phyloP scores from a whole-genome alignment of 2,113 vertebrate species.

The Anhinga anhinga region DNA sequence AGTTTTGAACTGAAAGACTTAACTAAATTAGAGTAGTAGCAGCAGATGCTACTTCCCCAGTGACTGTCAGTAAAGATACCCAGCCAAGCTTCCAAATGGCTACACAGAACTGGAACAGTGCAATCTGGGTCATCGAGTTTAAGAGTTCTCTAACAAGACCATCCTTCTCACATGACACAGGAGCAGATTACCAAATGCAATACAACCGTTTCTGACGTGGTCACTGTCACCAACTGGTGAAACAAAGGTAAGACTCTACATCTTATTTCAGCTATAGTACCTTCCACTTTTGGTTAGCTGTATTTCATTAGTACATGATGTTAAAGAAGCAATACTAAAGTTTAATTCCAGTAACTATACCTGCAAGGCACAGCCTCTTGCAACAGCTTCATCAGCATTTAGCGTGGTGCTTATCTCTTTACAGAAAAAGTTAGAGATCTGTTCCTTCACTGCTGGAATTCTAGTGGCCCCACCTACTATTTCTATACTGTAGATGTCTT shows the following conservation, averaged over 20 bases:
- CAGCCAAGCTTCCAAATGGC: neutral
- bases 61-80: neutral
- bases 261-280: neutral
- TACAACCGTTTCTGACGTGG: neutral
- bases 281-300: neutral
- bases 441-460: constrained; percentile 91
- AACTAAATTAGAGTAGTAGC: neutral
- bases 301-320: neutral
- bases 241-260: neutral
- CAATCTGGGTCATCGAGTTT: neutral
- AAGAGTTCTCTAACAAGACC: neutral
- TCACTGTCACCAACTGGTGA: neutral
- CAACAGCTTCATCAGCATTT: constrained; percentile 95
- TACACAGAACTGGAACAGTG: neutral
- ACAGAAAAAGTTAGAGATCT: constrained; percentile 85
- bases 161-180: neutral
- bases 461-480: constrained; percentile 93
- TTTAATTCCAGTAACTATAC: constrained; percentile 62
- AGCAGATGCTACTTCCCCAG: neutral
- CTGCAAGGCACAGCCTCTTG: constrained; percentile 93
- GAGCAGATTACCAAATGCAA: neutral
- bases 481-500: constrained; percentile 92
- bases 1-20: neutral
- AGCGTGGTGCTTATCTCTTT: constrained; percentile 95
- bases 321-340: neutral